Conservation (phyloP, 2,797 vertebrate genomes). For the Rhadinocentrus ornatus region DNA sequence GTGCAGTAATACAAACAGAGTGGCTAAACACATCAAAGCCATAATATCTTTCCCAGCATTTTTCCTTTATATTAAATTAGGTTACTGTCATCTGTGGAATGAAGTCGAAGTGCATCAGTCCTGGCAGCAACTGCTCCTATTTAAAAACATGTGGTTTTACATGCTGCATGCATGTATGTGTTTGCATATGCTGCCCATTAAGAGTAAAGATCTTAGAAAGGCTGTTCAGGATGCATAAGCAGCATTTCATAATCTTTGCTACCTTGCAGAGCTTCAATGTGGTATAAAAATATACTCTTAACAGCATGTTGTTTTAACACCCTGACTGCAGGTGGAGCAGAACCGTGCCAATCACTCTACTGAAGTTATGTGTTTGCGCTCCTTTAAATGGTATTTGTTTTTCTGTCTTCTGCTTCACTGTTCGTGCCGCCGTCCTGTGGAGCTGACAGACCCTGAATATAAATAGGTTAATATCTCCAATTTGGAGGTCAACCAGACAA, state of each 20-base stretch:
- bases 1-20: conserved; percentile 64
- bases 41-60: conserved; percentile 75
- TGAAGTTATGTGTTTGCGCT: conserved; percentile 38
- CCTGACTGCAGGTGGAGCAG: conserved; percentile 23
- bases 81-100: conserved; percentile 65
- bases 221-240: conserved; percentile 9
- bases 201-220: conserved; percentile 4
- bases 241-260: conserved; percentile 5
- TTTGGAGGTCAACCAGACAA: conserved; percentile 66
- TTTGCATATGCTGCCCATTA: conserved; percentile 44
- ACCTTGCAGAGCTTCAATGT: conserved; percentile 15
- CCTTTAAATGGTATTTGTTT: conserved; percentile 58
- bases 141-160: conserved; percentile 59
- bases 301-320: conserved; percentile 26
- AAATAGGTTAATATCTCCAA: conserved; percentile 73
- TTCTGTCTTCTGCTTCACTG: conserved; percentile 45
- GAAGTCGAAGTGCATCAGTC: conserved; percentile 60
- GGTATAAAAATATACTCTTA: conserved; percentile 22
- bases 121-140: conserved; percentile 42
- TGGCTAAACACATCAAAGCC: conserved; percentile 74
- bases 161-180: conserved; percentile 43
- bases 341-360: conserved; percentile 32
- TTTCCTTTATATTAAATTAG: conserved; percentile 70
- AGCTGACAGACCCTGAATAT: conserved; percentile 57
- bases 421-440: conserved; percentile 41